These are phyloP conservation scores for Collichthys lucidus DNA, from an alignment of 2,113 vertebrate genomes.

Conservation along the genomic window DNA sequence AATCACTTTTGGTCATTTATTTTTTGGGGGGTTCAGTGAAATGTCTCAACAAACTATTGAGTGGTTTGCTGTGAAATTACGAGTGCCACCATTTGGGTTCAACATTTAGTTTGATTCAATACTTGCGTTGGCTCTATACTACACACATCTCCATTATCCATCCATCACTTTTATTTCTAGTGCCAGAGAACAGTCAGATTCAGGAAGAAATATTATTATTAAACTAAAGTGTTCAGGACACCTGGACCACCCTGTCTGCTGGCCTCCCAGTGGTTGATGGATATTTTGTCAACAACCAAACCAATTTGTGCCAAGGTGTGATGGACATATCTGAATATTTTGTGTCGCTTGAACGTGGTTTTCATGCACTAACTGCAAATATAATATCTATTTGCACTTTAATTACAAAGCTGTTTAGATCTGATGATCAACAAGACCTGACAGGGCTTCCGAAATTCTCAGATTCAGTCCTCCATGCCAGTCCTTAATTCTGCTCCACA, in stretches of 20 bases:
- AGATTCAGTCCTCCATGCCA: conserved; percentile 7
- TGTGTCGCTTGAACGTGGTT: background rate
- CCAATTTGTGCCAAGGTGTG: background rate
- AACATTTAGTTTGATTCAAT: background rate
- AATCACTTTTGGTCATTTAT: background rate
- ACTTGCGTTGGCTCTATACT: background rate
- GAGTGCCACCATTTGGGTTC: background rate
- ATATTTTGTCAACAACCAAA: background rate
- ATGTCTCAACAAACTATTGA: background rate
- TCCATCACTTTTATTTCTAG: background rate
- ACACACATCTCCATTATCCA: background rate
- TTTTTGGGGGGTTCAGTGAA: background rate
- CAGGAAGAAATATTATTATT: background rate
- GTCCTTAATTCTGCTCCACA: conserved; percentile 14
- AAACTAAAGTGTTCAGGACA: background rate
- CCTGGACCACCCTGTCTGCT: background rate
- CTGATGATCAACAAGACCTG: conserved; percentile 14
- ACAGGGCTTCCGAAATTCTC: conserved; percentile 13
- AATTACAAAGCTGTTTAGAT: conserved; percentile 14
- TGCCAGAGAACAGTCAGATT: background rate
- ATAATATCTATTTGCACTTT: background rate
- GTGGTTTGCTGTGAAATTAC: background rate
- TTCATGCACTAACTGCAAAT: conserved; percentile 7
- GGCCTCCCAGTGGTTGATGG: background rate
- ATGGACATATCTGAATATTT: background rate